These are phyloP conservation scores for Hirtodrosophila trivittata DNA, from an alignment of 2,888 invertebrate genomes.

Conservation along the genomic window DNA sequence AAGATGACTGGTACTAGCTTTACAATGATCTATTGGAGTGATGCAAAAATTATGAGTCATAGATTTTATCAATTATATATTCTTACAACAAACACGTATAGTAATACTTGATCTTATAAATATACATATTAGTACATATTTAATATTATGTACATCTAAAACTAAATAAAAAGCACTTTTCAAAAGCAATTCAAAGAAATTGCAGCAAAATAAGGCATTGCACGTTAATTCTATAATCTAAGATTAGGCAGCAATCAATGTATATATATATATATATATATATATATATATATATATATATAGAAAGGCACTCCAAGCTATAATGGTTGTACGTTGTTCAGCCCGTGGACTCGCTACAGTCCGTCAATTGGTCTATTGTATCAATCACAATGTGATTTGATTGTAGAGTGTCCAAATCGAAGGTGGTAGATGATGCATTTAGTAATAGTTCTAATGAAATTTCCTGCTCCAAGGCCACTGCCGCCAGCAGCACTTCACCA, in stretches of 20 bases:
- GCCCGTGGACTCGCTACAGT: slow-evolving; percentile 49
- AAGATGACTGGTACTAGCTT: too few species aligned
- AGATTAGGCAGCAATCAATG: slow-evolving; percentile 26
- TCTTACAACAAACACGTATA: slow-evolving; percentile 58
- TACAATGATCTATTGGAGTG: too few species aligned
- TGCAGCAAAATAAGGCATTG: slow-evolving; percentile 54
- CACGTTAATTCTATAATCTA: too few species aligned
- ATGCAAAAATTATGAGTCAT: too few species aligned
- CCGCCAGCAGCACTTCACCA: slow-evolving; percentile 36
- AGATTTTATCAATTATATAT: slow-evolving; percentile 36
- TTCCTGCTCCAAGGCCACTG: slow-evolving; percentile 60
- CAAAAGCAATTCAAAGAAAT: slow-evolving; percentile 40
- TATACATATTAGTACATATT: slow-evolving; percentile 37
- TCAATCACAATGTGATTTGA: slow-evolving; percentile 50
- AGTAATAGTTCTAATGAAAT: slow-evolving; percentile 73
- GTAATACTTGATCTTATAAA: slow-evolving; percentile 59
- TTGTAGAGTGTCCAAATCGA: slow-evolving; percentile 57
- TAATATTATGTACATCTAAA: slow-evolving; percentile 51
- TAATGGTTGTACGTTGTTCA: slow-evolving; percentile 22
- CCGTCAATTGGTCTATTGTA: slow-evolving; percentile 46
- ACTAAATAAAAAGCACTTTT: slow-evolving; percentile 56
- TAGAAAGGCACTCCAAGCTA: slow-evolving; percentile 46
- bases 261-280: too few species aligned
- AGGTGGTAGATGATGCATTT: slow-evolving; percentile 60
- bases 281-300: too few species aligned